Evolutionary conservation across 2,797 vertebrate species (phyloP).

Genomic region (Cyprinella venusta): DNA sequence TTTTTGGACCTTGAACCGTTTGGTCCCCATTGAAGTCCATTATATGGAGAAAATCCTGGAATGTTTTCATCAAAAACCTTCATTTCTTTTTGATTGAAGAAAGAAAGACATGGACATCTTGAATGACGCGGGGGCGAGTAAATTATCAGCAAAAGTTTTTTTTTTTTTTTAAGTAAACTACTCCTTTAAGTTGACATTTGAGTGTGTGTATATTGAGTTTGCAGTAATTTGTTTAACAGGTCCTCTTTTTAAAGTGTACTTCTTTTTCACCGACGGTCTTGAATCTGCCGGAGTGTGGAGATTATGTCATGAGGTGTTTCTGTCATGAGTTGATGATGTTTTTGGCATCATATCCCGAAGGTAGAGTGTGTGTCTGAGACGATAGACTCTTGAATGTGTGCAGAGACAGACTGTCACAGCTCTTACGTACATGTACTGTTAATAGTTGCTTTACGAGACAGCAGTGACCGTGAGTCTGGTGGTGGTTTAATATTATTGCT

Average conservation of each 20-base stretch:
- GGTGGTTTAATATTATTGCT: slow-evolving; percentile 47
- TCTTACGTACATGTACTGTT: slow-evolving; percentile 40
- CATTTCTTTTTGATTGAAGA: no score
- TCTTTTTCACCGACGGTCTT: neutral
- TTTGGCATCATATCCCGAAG: neutral
- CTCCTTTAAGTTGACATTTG: no score
- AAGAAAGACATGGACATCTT: no score
- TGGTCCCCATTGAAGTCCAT: no score
- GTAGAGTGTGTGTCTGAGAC: slow-evolving; percentile 67
- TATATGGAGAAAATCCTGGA: no score
- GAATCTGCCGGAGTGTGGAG: neutral
- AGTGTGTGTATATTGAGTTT: neutral
- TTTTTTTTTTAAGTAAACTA: no score
- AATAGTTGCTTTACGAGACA: slow-evolving; percentile 48
- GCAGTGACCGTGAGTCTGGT: slow-evolving; percentile 47
- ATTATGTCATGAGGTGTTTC: neutral
- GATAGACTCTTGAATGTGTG: slow-evolving; percentile 33
- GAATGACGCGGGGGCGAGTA: no score
- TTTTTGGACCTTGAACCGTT: no score
- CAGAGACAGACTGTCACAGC: slow-evolving; percentile 50
- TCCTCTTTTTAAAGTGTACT: neutral
- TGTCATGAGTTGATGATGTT: neutral
- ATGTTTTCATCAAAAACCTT: no score
- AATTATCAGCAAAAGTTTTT: no score
- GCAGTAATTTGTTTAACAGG: no score